Conservation (phyloP, 1,140 invertebrate genomes). For the Aphelinus certus region DNA sequence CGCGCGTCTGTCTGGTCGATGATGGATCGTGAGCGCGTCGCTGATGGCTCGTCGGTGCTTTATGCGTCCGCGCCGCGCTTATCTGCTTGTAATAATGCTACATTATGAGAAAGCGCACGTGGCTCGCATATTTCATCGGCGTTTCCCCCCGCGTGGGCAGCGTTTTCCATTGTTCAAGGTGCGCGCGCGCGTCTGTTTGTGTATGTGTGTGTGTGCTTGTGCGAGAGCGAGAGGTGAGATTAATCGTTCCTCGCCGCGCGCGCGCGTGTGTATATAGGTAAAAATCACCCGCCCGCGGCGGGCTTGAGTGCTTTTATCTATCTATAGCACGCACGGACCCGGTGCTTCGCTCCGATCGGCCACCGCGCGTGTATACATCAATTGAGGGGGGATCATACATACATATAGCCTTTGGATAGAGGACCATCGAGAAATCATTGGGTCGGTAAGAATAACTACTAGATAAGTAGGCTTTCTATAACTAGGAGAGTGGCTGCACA, state of each 20-base stretch:
- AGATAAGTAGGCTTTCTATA: too few relatives aligned
- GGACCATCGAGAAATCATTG: too few relatives aligned
- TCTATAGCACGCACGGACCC: background rate
- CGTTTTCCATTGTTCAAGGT: constrained; percentile 40
- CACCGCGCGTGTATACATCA: too few relatives aligned
- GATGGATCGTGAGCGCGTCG: too few relatives aligned
- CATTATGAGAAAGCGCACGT: constrained; percentile 56
- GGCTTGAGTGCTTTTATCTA: background rate
- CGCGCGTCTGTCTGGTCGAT: too few relatives aligned
- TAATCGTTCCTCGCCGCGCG: constrained; percentile 6
- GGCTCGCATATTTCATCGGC: constrained; percentile 53
- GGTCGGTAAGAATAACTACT: too few relatives aligned
- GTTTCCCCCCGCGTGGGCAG: background rate
- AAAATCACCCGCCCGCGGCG: background rate
- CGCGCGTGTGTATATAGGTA: constrained; percentile 8
- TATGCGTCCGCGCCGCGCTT: background rate
- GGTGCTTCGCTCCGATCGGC: too few relatives aligned
- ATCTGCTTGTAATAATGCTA: constrained; percentile 49
- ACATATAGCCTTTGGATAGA: too few relatives aligned
- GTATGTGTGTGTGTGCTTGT: too few relatives aligned
- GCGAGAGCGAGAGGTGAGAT: background rate
- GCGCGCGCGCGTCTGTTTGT: constrained; percentile 1
- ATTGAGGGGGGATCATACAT: too few relatives aligned
- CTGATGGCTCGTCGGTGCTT: background rate
- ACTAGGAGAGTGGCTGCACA: too few relatives aligned